phyloP scores from a whole-genome alignment of 2,888 invertebrate genomes.

The Hetaerina titia region DNA sequence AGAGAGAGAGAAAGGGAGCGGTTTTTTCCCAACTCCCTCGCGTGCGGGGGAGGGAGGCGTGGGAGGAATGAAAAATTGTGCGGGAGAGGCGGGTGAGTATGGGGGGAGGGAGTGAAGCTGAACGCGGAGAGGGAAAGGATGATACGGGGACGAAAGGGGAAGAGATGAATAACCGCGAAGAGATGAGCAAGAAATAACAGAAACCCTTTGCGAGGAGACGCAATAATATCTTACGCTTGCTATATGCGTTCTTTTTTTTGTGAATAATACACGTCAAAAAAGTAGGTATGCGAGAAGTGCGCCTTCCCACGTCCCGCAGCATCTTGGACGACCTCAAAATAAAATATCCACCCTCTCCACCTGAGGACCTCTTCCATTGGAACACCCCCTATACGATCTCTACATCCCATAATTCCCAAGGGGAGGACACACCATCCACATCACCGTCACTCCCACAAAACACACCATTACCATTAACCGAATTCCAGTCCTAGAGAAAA shows the following conservation, averaged over 20 bases:
- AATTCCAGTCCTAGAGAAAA: not conserved
- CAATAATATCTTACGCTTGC: slow-evolving; percentile 41
- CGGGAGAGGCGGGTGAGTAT: not conserved
- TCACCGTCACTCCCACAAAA: not conserved
- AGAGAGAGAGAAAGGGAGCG: not conserved
- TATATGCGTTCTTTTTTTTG: slow-evolving; percentile 33
- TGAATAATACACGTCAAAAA: slow-evolving; percentile 26
- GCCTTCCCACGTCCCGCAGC: slow-evolving; percentile 13
- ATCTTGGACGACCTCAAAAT: slow-evolving; percentile 7
- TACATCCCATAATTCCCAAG: not conserved
- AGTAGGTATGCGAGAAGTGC: not conserved
- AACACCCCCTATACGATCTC: not conserved
- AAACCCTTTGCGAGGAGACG: slow-evolving; percentile 10
- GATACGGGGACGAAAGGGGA: not conserved
- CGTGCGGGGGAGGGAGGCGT: not conserved
- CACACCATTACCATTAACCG: not conserved
- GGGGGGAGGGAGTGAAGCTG: not conserved
- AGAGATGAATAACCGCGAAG: not conserved
- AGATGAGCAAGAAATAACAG: not conserved
- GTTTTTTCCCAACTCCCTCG: not conserved
- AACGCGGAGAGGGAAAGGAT: not conserved
- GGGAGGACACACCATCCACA: not conserved
- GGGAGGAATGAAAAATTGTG: slow-evolving; percentile 61
- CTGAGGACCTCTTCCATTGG: not conserved
- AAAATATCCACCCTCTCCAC: slow-evolving; percentile 4